Conservation (phyloP, 1,140 invertebrate genomes). For the Whitmania pigra region DNA sequence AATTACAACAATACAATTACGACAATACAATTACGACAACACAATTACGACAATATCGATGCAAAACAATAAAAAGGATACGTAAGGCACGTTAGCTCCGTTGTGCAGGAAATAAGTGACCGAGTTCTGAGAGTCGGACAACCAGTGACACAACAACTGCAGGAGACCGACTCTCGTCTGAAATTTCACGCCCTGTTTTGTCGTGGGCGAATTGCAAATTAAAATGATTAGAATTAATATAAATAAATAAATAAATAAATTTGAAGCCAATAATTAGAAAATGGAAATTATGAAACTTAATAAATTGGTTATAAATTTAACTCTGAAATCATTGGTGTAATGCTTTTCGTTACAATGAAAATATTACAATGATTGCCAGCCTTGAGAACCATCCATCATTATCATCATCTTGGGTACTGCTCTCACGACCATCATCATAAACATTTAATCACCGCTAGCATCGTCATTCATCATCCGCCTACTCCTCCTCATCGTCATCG, state of each 20-base stretch:
- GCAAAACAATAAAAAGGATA: slow-evolving; percentile 38
- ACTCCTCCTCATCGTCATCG: too few relatives aligned
- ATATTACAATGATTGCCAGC: too few relatives aligned
- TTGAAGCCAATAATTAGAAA: neutral
- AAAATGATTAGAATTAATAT: neutral
- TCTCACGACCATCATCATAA: too few relatives aligned
- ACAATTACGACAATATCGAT: neutral
- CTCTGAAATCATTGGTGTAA: neutral
- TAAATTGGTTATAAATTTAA: neutral
- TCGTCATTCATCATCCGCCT: too few relatives aligned
- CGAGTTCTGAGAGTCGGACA: slow-evolving; percentile 66
- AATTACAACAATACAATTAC: too few relatives aligned
- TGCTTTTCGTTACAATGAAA: too few relatives aligned
- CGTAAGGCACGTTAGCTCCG: slow-evolving; percentile 68
- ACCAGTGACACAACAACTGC: slow-evolving; percentile 79
- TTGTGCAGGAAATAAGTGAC: slow-evolving; percentile 71
- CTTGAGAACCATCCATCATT: too few relatives aligned
- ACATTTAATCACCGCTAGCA: too few relatives aligned
- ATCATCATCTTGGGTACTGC: too few relatives aligned
- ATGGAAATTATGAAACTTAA: neutral
- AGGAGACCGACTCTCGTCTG: slow-evolving; percentile 82
- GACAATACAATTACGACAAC: neutral
- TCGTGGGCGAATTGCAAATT: too few relatives aligned
- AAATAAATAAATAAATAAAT: slow-evolving; percentile 7
- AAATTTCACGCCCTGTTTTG: slow-evolving; percentile 55